phyloP scores from a whole-genome alignment of 2,113 vertebrate species.

The Poeciliopsis turrubarensis region DNA sequence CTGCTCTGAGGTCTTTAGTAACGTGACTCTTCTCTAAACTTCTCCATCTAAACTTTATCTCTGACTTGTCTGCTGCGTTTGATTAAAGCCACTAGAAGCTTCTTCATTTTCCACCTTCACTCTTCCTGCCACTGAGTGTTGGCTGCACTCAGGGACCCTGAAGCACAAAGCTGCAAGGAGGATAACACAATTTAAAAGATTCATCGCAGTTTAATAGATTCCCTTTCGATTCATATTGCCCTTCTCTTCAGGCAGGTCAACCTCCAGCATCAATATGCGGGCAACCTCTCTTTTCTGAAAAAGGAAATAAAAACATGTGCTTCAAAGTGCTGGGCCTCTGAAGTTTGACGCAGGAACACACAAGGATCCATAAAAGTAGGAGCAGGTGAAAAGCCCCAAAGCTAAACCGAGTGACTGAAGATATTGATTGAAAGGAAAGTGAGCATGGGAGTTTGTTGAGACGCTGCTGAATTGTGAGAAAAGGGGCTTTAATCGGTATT shows the following conservation, averaged over 20 bases:
- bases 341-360: conserved; percentile 29
- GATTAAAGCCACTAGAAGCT: too few species aligned
- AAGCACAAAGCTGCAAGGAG: not conserved
- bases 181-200: not conserved
- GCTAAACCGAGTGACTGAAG: conserved; percentile 21
- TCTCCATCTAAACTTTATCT: not conserved
- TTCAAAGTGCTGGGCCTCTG: conserved; percentile 14
- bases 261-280: not conserved
- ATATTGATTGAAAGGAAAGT: conserved; percentile 55
- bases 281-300: conserved; percentile 3
- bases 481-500: conserved; percentile 25
- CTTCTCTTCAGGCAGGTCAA: conserved; percentile 5
- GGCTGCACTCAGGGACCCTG: not conserved
- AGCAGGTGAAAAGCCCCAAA: conserved; percentile 40
- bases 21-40: not conserved
- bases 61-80: not conserved
- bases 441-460: conserved; percentile 5
- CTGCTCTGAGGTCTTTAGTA: not conserved
- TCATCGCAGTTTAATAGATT: conserved; percentile 15
- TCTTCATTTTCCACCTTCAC: not conserved
- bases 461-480: conserved; percentile 15
- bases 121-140: not conserved
- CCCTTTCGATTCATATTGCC: conserved; percentile 8
- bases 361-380: conserved; percentile 38
- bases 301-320: not conserved